Evolutionary conservation across 1,140 invertebrate genomes (phyloP), one percentile per base, ranked within the genome.

Genomic region (Meloidogyne chitwoodi): DNA sequence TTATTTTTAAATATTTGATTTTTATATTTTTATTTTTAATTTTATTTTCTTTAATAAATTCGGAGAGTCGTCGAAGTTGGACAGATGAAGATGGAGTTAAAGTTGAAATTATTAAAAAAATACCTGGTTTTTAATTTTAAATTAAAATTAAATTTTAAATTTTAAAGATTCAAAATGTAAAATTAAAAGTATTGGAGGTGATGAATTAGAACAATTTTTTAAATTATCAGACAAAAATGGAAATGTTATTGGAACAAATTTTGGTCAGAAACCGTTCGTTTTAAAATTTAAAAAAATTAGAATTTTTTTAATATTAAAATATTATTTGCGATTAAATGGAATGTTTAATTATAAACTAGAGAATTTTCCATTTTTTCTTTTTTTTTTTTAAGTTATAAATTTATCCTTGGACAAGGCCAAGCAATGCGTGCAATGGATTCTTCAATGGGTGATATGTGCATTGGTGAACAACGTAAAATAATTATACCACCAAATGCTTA

Each of bases 21-120:
- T 56, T 56, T 56, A 56, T 56, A 4, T 22, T 56, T 56, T n/a
- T 56, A 56, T 56, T 56, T n/a, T n/a, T 56, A 56, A 56, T n/a
- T n/a, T n/a, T 56, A n/a, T 56, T 56, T 56, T 56, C 48, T n/a
- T 56, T n/a, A 56, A 56, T n/a, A n/a, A 22, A n/a, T n/a, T n/a
- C 19, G n/a, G 48, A 56, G 6, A n/a, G 19, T 56, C 48, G 48
- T n/a, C 64, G 84, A n/a, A 77, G 80, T 34, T 85, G 84, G 84
- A 78, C 75, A 11, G 82, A 85, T n/a, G 84, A 86, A n/a, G 86
- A 86, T 48, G 84, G 86, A 1, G 77, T 87, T n/a, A 77, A 84
- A 48, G 79, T 86, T 48, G 84, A 86, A 56, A 87, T 86, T 38
- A 86, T 86, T 72, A 86, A 87, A 56, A 85, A 85, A 68, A 85